Evolutionary conservation across 1,140 invertebrate species (phyloP).

Genomic region (Dufourea novaeangliae): DNA sequence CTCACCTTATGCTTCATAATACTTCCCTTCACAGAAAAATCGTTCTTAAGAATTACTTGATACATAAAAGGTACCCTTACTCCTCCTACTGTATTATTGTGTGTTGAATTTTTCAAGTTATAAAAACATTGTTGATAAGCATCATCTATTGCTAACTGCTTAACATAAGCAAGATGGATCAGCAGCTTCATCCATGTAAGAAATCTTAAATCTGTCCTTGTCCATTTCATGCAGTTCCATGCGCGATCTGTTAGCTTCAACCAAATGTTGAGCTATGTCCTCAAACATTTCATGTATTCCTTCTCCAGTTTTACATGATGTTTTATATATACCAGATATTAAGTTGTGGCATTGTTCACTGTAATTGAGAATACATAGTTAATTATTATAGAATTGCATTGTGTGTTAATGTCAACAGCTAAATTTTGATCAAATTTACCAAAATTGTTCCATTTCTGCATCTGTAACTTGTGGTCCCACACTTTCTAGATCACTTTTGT

Average conservation of each 20-base stretch:
- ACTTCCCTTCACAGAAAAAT: conserved; percentile 53
- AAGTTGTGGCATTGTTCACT: conserved; percentile 96
- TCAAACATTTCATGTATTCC: conserved; percentile 95
- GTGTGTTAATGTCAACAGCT: neutral
- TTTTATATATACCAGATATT: conserved; percentile 93
- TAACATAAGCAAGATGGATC: conserved; percentile 87
- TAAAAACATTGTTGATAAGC: conserved; percentile 23
- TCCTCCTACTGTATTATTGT: conserved; percentile 13
- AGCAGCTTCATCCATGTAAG: conserved; percentile 84
- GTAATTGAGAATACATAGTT: conserved; percentile 65
- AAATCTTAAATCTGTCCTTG: conserved; percentile 89
- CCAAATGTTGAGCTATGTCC: conserved; percentile 91
- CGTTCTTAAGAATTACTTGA: conserved; percentile 22
- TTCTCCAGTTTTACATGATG: conserved; percentile 93
- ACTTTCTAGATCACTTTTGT: conserved; percentile 91
- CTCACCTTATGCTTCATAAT: neutral
- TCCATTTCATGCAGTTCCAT: conserved; percentile 91
- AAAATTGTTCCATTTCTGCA: conserved; percentile 94
- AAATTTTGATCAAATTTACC: conserved; percentile 80
- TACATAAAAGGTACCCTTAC: conserved; percentile 34
- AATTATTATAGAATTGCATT: neutral
- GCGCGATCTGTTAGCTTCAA: conserved; percentile 89
- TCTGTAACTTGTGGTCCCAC: conserved; percentile 90
- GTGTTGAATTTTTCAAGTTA: conserved; percentile 18
- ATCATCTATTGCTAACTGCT: conserved; percentile 31